Evolutionary conservation across 1,140 invertebrate genomes (phyloP).

Genomic region (Philopotamus ludificatus): DNA sequence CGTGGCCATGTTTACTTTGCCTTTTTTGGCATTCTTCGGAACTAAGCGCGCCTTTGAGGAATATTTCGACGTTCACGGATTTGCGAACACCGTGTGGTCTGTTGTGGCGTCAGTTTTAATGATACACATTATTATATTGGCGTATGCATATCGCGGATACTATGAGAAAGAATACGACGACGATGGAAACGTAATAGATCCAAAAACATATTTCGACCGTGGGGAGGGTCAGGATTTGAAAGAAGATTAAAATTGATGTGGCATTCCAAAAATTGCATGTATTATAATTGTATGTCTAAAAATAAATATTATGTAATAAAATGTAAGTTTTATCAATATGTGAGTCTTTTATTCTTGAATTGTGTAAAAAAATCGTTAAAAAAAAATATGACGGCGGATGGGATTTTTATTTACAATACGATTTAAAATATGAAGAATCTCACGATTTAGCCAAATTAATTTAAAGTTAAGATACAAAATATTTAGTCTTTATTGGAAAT

Average conservation of each 20-base stretch:
- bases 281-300: too few species aligned
- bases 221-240: constrained; percentile 50
- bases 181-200: constrained; percentile 57
- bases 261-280: too few species aligned
- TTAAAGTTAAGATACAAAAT: too few species aligned
- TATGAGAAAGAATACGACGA: constrained; percentile 66
- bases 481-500: too few species aligned
- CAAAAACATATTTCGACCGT: constrained; percentile 39
- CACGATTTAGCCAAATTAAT: too few species aligned
- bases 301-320: too few species aligned
- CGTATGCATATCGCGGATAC: constrained; percentile 77
- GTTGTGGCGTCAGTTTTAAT: constrained; percentile 72
- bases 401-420: too few species aligned
- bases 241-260: constrained; percentile 50
- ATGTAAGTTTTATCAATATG: too few species aligned
- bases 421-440: too few species aligned
- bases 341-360: too few species aligned
- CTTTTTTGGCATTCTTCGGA: constrained; percentile 73
- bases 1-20: constrained; percentile 78
- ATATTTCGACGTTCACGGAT: constrained; percentile 62
- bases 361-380: too few species aligned
- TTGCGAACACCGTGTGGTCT: constrained; percentile 68
- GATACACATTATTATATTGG: constrained; percentile 74
- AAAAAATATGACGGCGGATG: too few species aligned
- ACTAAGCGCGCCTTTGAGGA: constrained; percentile 62